Percentiles rank a stretch among this genome's conserved stretches.
phyloP scores from a whole-genome alignment of 2,888 invertebrate species.

The Minunthozetes semirufus region DNA sequence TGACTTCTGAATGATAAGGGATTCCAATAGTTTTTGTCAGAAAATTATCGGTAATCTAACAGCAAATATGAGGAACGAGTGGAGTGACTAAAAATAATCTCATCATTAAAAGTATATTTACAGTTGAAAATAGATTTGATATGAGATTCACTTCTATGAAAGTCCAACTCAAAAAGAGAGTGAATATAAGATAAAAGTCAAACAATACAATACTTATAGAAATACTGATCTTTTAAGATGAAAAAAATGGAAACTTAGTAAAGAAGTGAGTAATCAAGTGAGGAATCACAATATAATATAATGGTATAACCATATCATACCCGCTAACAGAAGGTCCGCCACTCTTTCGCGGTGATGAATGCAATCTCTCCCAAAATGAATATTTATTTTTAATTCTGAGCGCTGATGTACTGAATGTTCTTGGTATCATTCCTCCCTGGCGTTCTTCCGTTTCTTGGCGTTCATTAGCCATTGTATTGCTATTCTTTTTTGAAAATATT shows the following conservation, averaged over 20 bases:
- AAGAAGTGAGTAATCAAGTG: background rate
- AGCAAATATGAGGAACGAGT: background rate
- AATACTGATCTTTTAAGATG: too few relatives aligned
- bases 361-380: constrained; percentile 69
- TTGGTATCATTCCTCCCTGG: constrained; percentile 42
- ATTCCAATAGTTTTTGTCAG: background rate
- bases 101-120: background rate
- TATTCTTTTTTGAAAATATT: background rate
- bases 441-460: background rate
- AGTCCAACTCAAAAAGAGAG: too few relatives aligned
- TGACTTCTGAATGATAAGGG: background rate
- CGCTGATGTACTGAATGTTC: constrained; percentile 70
- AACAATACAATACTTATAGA: too few relatives aligned
- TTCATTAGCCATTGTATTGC: constrained; percentile 12
- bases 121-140: background rate
- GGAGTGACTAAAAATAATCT: constrained; percentile 8
- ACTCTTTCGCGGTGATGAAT: constrained; percentile 27
- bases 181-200: too few relatives aligned
- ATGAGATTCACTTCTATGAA: too few relatives aligned
- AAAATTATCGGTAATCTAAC: background rate
- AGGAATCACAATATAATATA: background rate
- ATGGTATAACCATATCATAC: background rate
- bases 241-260: background rate
- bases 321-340: background rate
- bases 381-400: constrained; percentile 68